Evolutionary conservation across 2,888 invertebrate species (phyloP).

Genomic region (Meandrusa payeni): DNA sequence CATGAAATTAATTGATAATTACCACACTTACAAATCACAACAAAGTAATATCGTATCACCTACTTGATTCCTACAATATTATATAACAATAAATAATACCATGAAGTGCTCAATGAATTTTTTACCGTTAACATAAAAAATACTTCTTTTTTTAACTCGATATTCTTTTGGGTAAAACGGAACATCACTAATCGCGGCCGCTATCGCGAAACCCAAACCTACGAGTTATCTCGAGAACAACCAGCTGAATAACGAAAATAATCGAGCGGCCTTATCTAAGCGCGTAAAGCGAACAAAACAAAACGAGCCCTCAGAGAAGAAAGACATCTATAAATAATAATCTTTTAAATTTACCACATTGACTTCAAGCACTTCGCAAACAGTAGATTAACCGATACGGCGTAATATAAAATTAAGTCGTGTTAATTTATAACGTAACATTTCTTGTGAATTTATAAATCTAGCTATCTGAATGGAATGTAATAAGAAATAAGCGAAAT

Average conservation of each 20-base stretch:
- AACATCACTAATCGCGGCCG: slow-evolving; percentile 24
- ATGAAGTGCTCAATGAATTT: no score
- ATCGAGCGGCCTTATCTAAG: slow-evolving; percentile 45
- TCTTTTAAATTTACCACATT: slow-evolving; percentile 29
- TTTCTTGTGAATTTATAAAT: no score
- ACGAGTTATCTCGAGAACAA: slow-evolving; percentile 36
- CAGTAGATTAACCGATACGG: slow-evolving; percentile 24
- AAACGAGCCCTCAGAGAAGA: slow-evolving; percentile 34
- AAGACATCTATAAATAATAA: slow-evolving; percentile 33
- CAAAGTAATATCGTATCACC: no score
- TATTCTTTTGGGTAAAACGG: not conserved
- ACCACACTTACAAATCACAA: no score
- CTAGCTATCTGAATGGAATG: no score
- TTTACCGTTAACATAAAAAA: no score
- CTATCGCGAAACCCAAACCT: slow-evolving; percentile 32
- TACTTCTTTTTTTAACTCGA: not conserved
- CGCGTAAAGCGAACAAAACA: slow-evolving; percentile 42
- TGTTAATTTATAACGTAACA: no score
- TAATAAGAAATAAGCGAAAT: no score
- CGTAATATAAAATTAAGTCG: no score
- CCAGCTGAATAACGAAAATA: slow-evolving; percentile 45
- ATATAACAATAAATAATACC: no score
- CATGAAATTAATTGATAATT: no score
- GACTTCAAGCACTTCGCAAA: slow-evolving; percentile 13
- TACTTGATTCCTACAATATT: no score